Evolutionary conservation across 35 echinoderm and acorn worm genomes (phyloP), one percentile per base, ranked within the genome.

Genomic region (Diadema setosum): DNA sequence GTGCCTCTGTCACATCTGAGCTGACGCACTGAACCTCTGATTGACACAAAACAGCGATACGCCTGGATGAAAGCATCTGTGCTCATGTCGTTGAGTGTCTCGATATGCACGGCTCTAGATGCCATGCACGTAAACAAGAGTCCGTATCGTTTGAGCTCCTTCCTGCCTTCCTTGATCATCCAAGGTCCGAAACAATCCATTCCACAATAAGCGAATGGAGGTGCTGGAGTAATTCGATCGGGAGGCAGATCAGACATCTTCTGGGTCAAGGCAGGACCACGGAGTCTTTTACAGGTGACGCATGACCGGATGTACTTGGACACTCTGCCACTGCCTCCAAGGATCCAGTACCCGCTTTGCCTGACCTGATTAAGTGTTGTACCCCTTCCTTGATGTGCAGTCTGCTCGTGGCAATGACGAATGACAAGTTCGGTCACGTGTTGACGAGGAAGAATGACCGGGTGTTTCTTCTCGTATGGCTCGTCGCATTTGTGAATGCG

Each of bases 151-250:
- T 93, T 93, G 24, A 82, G 14, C 33, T 93, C 91, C 20, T 73
- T 93, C 5, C 85, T 58, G 45, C 84, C 91, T 39, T 83, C 91
- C 85, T 83, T 93, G 14, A 93, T 76, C 17, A 46, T 34, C 39
- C 37, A 93, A 5, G 92, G 92, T 23, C 92, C 87, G 81, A 94
- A 94, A 43, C 65, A 84, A 43, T 94, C 86, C 64, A 94, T 80
- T 11, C 85, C 92, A 64, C 86, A 94, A 31, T 74, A 85, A 14
- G 80, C 85, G 64, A 89, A 93, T 3, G 86, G 91, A 34, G 91
- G 61, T 39, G 48, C 58, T 63, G 75, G 21, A 42, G 33, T 43
- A 14, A 94, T 73, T 34, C 92, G 35, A 67, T 94, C 92, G 24
- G 55, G 34, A 5, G 92, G 92, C 12, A 94, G 56, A 31, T 94